Evolutionary conservation across 1,140 invertebrate species (phyloP).

Genomic region (Drosophila kepulauana): DNA sequence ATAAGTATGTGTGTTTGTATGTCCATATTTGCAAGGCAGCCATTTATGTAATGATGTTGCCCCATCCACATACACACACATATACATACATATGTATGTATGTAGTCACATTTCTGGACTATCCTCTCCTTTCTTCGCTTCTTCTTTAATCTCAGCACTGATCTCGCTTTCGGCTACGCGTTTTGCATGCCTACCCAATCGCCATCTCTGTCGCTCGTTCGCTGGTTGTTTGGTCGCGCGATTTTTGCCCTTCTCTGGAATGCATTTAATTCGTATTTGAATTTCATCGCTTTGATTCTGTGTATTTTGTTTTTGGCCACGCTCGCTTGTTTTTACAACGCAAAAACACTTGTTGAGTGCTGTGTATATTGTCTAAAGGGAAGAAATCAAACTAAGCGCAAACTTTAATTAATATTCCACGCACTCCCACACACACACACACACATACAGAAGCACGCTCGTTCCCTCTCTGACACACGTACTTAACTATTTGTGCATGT

Average conservation of each 20-base stretch:
- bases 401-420: slow-evolving; percentile 80
- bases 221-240: not conserved
- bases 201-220: not conserved
- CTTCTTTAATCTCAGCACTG: slow-evolving; percentile 67
- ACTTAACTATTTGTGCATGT: slow-evolving; percentile 3
- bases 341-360: slow-evolving; percentile 73
- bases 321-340: slow-evolving; percentile 75
- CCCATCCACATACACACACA: slow-evolving; percentile 17
- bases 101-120: slow-evolving; percentile 2
- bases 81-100: not conserved
- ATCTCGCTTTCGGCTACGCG: slow-evolving; percentile 68
- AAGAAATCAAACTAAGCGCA: slow-evolving; percentile 77
- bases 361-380: slow-evolving; percentile 39
- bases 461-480: slow-evolving; percentile 6
- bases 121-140: slow-evolving; percentile 18
- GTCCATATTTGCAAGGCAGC: slow-evolving; percentile 34
- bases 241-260: slow-evolving; percentile 68
- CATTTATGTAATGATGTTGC: slow-evolving; percentile 70
- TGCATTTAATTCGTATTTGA: slow-evolving; percentile 79
- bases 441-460: slow-evolving; percentile 45
- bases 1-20: slow-evolving; percentile 11
- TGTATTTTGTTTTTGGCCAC: slow-evolving; percentile 35
- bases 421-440: slow-evolving; percentile 47
- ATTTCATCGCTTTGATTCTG: slow-evolving; percentile 59
- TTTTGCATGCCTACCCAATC: slow-evolving; percentile 65